phyloP scores from a whole-genome alignment of 2,797 vertebrate species.

The Amblyraja radiata region DNA sequence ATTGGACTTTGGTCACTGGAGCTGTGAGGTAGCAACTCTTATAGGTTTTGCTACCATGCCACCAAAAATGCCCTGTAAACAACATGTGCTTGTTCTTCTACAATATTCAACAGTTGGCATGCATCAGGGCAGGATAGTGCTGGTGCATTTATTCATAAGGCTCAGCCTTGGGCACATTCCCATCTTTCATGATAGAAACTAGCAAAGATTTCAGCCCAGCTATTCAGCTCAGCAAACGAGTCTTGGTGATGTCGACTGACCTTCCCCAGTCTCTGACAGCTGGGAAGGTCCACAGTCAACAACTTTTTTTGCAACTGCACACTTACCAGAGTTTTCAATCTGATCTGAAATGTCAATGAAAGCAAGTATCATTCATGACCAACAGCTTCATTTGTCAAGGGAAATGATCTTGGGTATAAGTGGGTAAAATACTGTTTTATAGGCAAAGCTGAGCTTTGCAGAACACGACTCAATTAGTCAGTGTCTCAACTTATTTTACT shows the following conservation, averaged over 20 bases:
- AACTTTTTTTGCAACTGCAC: not conserved
- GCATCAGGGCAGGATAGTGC: not conserved
- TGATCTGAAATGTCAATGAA: not conserved
- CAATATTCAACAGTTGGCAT: not conserved
- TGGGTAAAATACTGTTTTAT: not conserved
- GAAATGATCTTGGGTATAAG: not conserved
- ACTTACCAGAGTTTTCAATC: not conserved
- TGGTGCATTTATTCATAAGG: not conserved
- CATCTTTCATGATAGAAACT: not conserved
- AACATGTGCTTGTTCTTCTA: not conserved
- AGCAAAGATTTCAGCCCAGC: not conserved
- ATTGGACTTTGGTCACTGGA: too few species aligned
- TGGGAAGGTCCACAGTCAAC: not conserved
- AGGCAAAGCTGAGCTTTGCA: not conserved
- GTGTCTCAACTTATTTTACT: not conserved
- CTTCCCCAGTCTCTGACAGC: not conserved
- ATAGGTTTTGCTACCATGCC: too few species aligned
- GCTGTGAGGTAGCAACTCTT: too few species aligned
- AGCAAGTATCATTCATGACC: not conserved
- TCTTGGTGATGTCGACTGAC: not conserved
- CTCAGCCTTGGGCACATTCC: not conserved
- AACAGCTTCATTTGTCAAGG: not conserved
- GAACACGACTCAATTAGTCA: not conserved
- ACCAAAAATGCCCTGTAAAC: too few species aligned
- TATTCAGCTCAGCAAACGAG: not conserved